Percentiles rank a stretch among this genome's conserved stretches.
Conservation (phyloP, 2,113 vertebrate species). For the Zingel zingel region DNA sequence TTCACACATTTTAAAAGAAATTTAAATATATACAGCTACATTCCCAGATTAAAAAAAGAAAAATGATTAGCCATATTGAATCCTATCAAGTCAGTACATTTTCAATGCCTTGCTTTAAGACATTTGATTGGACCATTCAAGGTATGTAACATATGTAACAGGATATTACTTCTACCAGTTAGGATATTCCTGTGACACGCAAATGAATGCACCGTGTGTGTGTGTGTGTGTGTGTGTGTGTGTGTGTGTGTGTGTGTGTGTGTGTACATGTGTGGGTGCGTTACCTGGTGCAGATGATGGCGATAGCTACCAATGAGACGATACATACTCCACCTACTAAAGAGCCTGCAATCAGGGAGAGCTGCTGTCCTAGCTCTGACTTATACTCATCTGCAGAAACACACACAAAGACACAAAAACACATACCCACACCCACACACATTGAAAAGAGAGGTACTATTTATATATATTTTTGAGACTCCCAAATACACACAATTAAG, state of each 20-base stretch:
- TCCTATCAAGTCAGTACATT: neutral
- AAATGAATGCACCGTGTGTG: neutral
- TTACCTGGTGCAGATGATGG: conserved; percentile 95
- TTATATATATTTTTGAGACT: conserved; percentile 8
- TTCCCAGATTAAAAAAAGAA: too few relatives aligned
- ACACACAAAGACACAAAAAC: conserved; percentile 31
- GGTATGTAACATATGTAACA: neutral
- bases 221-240: neutral
- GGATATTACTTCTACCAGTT: neutral
- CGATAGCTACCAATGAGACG: conserved; percentile 93
- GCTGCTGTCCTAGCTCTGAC: conserved; percentile 94
- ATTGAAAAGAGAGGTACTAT: neutral
- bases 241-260: neutral
- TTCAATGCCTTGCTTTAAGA: neutral
- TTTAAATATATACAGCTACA: neutral
- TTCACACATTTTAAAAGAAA: neutral
- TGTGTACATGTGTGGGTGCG: conserved; percentile 2
- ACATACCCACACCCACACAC: conserved; percentile 11
- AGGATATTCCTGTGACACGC: neutral
- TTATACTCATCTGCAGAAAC: conserved; percentile 91
- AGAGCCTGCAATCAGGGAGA: conserved; percentile 93
- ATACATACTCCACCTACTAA: conserved; percentile 93
- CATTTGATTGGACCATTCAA: neutral
- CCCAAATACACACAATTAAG: conserved; percentile 17
- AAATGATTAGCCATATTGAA: neutral